Conservation (phyloP, 2,797 vertebrate genomes). For the Macroramphosus scolopax region DNA sequence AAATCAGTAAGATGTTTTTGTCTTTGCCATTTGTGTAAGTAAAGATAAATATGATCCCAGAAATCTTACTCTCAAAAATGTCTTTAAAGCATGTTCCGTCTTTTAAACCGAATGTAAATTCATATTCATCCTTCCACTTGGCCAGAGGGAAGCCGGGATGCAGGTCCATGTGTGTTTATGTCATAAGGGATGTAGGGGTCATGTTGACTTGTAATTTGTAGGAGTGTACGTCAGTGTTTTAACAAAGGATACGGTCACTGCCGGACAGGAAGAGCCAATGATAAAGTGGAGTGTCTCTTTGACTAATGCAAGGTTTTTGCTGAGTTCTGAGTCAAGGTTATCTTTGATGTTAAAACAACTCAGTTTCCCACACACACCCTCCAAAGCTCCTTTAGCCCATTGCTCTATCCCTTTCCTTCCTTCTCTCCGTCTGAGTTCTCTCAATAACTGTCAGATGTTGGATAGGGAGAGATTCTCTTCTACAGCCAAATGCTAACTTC, state of each 20-base stretch:
- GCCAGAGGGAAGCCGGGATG: background rate
- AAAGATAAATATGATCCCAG: slow-evolving; percentile 2
- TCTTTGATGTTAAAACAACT: slow-evolving; percentile 65
- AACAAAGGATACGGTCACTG: slow-evolving; percentile 27
- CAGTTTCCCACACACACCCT: slow-evolving; percentile 53
- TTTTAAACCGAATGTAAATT: too few relatives aligned
- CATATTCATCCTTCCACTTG: background rate
- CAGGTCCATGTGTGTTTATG: slow-evolving; percentile 4
- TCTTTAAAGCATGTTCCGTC: too few relatives aligned
- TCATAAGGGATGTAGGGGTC: slow-evolving; percentile 8
- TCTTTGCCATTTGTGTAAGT: background rate
- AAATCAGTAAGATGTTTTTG: background rate
- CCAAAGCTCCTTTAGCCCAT: slow-evolving; percentile 30
- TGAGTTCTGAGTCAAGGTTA: slow-evolving; percentile 26
- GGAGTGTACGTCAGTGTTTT: slow-evolving; percentile 17
- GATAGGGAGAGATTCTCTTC: slow-evolving; percentile 51
- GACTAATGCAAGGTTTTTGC: slow-evolving; percentile 34
- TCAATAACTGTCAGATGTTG: slow-evolving; percentile 63
- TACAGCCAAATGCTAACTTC: slow-evolving; percentile 45
- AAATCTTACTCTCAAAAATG: too few relatives aligned
- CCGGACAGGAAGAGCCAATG: slow-evolving; percentile 57
- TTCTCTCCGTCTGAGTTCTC: slow-evolving; percentile 49
- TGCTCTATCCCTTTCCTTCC: slow-evolving; percentile 29
- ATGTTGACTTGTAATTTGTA: slow-evolving; percentile 43
- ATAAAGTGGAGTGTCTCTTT: slow-evolving; percentile 37